phyloP scores from a whole-genome alignment of 2,113 vertebrate genomes.

The Lanius collurio region DNA sequence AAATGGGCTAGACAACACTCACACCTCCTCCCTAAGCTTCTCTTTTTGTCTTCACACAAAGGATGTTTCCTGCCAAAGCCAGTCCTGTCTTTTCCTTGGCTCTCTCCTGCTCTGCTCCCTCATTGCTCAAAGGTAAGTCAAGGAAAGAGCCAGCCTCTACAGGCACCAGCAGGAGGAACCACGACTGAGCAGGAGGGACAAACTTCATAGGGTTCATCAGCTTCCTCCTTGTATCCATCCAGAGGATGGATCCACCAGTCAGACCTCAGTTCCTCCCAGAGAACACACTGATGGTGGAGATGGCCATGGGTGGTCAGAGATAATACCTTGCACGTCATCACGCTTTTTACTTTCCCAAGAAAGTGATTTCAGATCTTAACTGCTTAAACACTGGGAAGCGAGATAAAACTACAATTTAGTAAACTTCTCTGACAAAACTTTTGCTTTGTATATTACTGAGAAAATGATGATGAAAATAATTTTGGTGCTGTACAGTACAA shows the following conservation, averaged over 20 bases:
- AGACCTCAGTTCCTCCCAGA: neutral
- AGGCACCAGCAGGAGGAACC: neutral
- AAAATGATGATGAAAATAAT: neutral
- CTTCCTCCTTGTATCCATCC: neutral
- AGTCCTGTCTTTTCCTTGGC: neutral
- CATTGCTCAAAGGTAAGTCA: neutral
- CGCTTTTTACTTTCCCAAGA: neutral
- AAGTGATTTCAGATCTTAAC: neutral
- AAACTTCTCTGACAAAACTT: neutral
- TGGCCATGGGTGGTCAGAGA: neutral
- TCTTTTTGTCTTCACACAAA: neutral
- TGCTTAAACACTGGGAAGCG: neutral
- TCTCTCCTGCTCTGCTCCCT: neutral
- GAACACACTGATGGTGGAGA: neutral
- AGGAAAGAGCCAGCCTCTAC: neutral
- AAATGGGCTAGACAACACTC: neutral
- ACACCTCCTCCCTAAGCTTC: neutral
- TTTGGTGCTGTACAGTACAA: neutral
- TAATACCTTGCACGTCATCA: neutral
- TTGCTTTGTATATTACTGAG: neutral
- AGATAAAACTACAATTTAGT: neutral
- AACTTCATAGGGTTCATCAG: neutral
- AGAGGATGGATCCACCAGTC: fast-evolving
- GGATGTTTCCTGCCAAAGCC: neutral
- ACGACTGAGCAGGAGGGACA: neutral